Base-by-base conservation (phyloP, 2,113 vertebrate species). In the Panthera leo region DNA sequence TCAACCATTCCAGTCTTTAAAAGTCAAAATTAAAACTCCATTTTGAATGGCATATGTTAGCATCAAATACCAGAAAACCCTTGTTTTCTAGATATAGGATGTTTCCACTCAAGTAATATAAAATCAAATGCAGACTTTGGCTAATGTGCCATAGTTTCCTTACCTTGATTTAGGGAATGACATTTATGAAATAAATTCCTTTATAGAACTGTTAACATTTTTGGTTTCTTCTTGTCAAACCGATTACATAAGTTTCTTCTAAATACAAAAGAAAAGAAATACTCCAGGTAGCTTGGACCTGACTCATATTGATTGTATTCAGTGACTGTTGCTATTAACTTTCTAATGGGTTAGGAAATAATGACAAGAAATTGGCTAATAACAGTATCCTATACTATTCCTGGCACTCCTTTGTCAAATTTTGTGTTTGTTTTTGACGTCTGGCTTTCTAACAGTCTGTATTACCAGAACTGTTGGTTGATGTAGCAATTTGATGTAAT, bases 261-360 rank as follows among this genome's bases (percentile, higher is more conserved):
- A 42, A 67, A 39, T 51, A 51, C 31, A 75, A 51, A 93, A 67
- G 25, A 48, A 73, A 85, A 71, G 51, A 92, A 89, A 89, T 89
- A 89, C n/a, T 82, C 7, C 8, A 90, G 73, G 25, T 10, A 51
- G 48, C 31, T 23, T 53, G 85, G 11, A 55, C 63, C 31, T 89
- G 23, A 11, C 85, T 95, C 39, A 48, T 73, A 55, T 48, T 75
- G 71, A 75, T 80, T n/a, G 29, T 12, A 63, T 61, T 87, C 34
- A 94, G 3, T 95, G 61, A 92, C 92, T 51, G 21, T 92, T 84
- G 16, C n/a, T 79, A 42, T 85, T 85, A 58, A 55, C 19, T 95
- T 90, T 93, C 31, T 73, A 67, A 63, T 67, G 55, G 53, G 42
- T 34, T 85, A 90, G 65, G 73, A 97, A 80, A 73, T 70, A 90